phyloP scores from a whole-genome alignment of 2,113 vertebrate genomes.

The Xiphophorus maculatus region DNA sequence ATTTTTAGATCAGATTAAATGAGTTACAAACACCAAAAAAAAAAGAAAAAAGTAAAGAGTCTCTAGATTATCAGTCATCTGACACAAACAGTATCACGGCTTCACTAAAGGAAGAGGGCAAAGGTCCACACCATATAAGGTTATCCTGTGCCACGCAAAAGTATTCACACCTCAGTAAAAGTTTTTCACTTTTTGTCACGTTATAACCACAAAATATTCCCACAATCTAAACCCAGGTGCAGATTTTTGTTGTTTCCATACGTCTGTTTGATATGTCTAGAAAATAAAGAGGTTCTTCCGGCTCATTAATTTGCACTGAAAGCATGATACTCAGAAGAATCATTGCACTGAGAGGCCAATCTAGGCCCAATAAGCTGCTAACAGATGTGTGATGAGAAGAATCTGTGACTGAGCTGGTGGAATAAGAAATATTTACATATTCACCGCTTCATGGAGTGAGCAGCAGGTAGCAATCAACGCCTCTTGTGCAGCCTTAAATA shows the following conservation, averaged over 20 bases:
- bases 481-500: not conserved
- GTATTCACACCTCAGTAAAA: not conserved
- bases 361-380: not conserved
- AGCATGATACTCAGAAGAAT: not conserved
- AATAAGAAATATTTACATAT: not conserved
- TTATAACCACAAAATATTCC: not conserved
- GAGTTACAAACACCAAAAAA: not conserved
- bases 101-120: not conserved
- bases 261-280: not conserved
- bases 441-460: not conserved
- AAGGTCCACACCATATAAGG: not conserved
- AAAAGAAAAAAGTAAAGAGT: not conserved
- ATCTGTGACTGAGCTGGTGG: not conserved
- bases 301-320: not conserved
- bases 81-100: not conserved
- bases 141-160: not conserved
- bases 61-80: not conserved
- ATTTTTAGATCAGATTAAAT: not conserved
- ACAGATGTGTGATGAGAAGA: not conserved
- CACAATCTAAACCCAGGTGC: not conserved
- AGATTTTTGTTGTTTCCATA: not conserved
- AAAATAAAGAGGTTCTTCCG: not conserved
- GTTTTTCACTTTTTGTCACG: not conserved
- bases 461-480: constrained; percentile 2
- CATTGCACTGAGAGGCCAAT: not conserved